Evolutionary conservation across 1,140 invertebrate species (phyloP).

Genomic region (Dermatophagoides farinae): DNA sequence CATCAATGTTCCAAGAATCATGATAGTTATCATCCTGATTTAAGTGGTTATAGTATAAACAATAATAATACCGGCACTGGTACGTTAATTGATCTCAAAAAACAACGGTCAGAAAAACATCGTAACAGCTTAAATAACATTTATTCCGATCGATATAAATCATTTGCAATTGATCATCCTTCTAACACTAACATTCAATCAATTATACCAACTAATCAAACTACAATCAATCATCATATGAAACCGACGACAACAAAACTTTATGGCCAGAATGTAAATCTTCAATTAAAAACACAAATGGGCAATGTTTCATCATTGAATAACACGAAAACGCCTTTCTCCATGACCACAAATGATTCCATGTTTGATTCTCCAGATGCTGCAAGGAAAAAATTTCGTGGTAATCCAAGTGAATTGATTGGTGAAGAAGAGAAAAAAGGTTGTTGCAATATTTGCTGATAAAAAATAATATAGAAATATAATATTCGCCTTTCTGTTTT

Average conservation of each 20-base stretch:
- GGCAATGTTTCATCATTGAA: not conserved
- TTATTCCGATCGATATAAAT: not conserved
- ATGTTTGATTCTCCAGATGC: slow-evolving; percentile 21
- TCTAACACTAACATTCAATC: not conserved
- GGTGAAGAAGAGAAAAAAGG: slow-evolving; percentile 19
- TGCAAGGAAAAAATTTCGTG: slow-evolving; percentile 21
- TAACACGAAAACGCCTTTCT: not conserved
- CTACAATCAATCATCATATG: not conserved
- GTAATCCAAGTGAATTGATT: slow-evolving; percentile 22
- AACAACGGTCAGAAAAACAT: slow-evolving; percentile 41
- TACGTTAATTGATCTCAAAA: slow-evolving; percentile 69
- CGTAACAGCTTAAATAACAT: slow-evolving; percentile 14
- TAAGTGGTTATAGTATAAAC: not conserved
- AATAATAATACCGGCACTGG: slow-evolving; percentile 20
- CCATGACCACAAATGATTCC: not conserved
- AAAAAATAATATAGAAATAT: not conserved
- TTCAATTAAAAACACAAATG: not conserved
- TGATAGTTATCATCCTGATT: no score
- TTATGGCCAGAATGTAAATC: not conserved
- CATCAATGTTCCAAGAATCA: no score
- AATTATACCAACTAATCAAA: not conserved
- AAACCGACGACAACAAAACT: not conserved
- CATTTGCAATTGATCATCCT: not conserved
- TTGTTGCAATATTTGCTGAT: slow-evolving; percentile 17
- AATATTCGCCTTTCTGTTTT: not conserved